These are phyloP conservation scores for Empidonax alnorum DNA, from an alignment of 2,113 vertebrate species.

Conservation along the genomic window DNA sequence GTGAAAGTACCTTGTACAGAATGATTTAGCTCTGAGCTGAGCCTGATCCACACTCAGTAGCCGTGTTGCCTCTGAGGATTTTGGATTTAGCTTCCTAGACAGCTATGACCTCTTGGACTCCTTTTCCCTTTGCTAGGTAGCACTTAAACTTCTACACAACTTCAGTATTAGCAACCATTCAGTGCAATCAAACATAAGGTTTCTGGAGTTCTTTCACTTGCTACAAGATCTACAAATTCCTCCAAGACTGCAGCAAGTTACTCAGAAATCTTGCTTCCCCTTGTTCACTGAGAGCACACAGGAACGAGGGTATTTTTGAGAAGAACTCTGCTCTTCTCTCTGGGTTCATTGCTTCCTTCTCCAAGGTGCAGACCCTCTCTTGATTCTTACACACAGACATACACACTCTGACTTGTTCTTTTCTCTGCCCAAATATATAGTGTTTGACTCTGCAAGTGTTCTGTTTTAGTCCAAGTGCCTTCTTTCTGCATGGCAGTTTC, in stretches of 20 bases:
- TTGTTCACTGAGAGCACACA: background rate
- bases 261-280: background rate
- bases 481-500: background rate
- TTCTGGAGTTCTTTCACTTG: background rate
- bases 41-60: background rate
- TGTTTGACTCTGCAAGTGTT: background rate
- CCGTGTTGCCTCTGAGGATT: background rate
- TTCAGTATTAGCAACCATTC: background rate
- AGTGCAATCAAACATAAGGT: background rate
- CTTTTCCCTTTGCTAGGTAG: background rate
- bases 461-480: background rate
- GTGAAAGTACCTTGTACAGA: background rate
- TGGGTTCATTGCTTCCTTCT: background rate
- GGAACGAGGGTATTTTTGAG: rapidly evolving
- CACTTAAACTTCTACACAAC: background rate
- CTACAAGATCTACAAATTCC: background rate
- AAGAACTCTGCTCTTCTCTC: background rate
- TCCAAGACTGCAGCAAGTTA: background rate
- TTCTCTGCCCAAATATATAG: background rate
- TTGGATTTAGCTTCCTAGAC: background rate
- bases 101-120: background rate
- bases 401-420: background rate
- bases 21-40: background rate
- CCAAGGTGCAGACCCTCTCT: background rate
- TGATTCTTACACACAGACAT: background rate